Conservation (phyloP, 2,888 invertebrate genomes). For the Liposcelis brunnea region DNA sequence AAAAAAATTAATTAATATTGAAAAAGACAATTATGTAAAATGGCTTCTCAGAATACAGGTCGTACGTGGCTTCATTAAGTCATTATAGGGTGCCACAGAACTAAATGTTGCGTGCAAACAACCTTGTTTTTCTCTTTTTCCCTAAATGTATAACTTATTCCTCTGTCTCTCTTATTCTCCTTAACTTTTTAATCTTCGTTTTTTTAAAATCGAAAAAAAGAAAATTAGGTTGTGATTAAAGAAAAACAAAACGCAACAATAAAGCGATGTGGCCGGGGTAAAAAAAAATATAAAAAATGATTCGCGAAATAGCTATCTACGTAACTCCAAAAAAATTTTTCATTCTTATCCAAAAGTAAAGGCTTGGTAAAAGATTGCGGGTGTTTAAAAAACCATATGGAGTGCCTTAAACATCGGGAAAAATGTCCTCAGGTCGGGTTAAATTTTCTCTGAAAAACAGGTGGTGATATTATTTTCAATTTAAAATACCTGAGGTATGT, state of each 20-base stretch:
- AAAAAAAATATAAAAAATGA: slow-evolving; percentile 1
- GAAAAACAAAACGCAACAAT: neutral
- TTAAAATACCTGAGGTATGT: too few species aligned
- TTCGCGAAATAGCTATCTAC: too few species aligned
- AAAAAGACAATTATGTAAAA: slow-evolving; percentile 8
- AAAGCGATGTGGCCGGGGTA: neutral
- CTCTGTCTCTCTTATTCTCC: too few species aligned
- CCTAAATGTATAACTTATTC: too few species aligned
- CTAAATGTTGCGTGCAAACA: neutral
- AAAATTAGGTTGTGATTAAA: neutral
- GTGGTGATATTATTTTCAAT: too few species aligned
- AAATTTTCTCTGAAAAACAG: too few species aligned
- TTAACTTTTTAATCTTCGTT: too few species aligned
- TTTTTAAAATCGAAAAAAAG: too few species aligned
- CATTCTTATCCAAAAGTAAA: slow-evolving; percentile 12
- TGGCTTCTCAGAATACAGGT: slow-evolving; percentile 7
- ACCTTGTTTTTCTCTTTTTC: too few species aligned
- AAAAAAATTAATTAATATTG: neutral
- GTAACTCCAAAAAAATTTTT: too few species aligned
- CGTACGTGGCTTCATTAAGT: slow-evolving; percentile 1
- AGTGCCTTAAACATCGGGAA: neutral
- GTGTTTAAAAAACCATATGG: slow-evolving; percentile 11
- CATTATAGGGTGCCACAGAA: neutral
- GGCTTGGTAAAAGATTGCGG: slow-evolving; percentile 14
- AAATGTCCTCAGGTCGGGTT: neutral